Percentiles rank a stretch among this genome's conserved stretches.
phyloP scores from a whole-genome alignment of 2,797 vertebrate species.

The Diplodus sargus region DNA sequence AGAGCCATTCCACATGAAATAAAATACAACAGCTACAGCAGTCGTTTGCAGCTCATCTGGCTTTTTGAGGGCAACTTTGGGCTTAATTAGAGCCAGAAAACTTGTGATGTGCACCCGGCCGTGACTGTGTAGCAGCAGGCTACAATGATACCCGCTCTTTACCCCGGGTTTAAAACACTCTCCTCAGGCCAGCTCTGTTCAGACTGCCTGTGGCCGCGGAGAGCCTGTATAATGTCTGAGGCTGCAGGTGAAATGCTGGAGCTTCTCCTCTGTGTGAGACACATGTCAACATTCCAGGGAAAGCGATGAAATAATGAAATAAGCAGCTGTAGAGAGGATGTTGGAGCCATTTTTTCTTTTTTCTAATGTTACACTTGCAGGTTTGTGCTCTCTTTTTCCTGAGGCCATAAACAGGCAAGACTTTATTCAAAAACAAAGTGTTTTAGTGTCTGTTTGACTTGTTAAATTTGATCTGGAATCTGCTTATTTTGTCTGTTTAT shows the following conservation, averaged over 20 bases:
- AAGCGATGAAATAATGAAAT: constrained; percentile 1
- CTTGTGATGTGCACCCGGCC: constrained; percentile 25
- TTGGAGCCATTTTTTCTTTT: constrained; percentile 1
- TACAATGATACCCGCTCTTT: constrained; percentile 38
- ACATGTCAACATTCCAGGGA: neutral
- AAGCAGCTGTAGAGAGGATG: neutral
- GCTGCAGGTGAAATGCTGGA: constrained; percentile 12
- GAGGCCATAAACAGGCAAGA: neutral
- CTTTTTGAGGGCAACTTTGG: constrained; percentile 46
- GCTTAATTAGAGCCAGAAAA: constrained; percentile 58
- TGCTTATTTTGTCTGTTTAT: neutral
- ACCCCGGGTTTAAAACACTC: constrained; percentile 39
- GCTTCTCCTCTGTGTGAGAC: neutral
- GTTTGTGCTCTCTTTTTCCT: neutral
- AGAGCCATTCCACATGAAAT: neutral
- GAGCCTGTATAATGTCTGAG: constrained; percentile 18
- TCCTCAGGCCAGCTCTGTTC: constrained; percentile 40
- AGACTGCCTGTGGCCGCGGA: constrained; percentile 28
- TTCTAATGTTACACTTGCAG: neutral
- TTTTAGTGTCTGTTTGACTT: neutral
- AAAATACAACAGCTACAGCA: constrained; percentile 25
- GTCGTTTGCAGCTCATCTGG: constrained; percentile 11
- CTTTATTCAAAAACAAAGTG: neutral
- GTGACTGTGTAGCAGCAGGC: constrained; percentile 45
- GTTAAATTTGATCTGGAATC: neutral